Conservation (phyloP, 2,113 vertebrate species). For the Puffinus mauretanicus region DNA sequence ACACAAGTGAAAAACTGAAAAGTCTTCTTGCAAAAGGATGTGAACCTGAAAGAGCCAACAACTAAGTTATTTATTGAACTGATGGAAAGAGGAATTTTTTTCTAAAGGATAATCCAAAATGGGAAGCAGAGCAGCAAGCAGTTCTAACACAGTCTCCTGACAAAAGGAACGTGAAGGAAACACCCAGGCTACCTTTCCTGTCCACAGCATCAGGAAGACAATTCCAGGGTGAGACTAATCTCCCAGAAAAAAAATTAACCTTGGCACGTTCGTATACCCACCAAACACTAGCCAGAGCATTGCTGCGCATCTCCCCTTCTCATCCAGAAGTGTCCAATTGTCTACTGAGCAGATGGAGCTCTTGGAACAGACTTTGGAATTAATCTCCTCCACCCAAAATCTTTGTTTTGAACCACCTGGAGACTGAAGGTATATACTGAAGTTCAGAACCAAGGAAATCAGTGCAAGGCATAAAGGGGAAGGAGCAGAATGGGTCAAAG, state of each 20-base stretch:
- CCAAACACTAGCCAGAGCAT: background rate
- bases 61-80: background rate
- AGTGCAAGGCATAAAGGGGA: background rate
- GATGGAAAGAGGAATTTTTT: background rate
- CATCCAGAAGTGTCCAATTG: background rate
- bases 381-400: background rate
- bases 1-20: background rate
- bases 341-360: background rate
- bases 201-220: background rate
- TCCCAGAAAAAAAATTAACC: background rate
- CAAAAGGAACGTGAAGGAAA: background rate
- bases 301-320: fast-evolving
- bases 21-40: background rate
- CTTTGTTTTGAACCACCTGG: background rate
- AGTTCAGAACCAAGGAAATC: background rate
- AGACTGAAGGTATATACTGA: background rate
- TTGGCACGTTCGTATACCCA: background rate
- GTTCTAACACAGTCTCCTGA: background rate
- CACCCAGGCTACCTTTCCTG: background rate
- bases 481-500: background rate
- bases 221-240: background rate
- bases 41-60: background rate
- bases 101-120: background rate
- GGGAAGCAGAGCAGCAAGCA: background rate
- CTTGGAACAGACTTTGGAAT: background rate